phyloP scores from a whole-genome alignment of 2,797 vertebrate species.

The Bovichtus diacanthus region DNA sequence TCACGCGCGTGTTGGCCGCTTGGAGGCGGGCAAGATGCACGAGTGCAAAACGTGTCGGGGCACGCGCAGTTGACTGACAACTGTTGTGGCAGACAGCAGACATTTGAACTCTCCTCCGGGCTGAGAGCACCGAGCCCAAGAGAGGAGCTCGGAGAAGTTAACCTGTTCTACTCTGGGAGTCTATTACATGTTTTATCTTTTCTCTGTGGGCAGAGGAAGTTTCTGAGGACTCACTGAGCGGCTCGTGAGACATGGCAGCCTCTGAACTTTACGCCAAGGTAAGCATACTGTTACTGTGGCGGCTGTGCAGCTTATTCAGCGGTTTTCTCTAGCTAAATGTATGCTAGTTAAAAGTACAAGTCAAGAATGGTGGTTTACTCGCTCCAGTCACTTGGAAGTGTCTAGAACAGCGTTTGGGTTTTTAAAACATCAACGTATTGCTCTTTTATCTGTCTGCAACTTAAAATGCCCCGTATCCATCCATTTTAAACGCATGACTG shows the following conservation, averaged over 20 bases:
- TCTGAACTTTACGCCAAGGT: constrained; percentile 79
- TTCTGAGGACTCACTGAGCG: neutral
- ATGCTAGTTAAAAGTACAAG: neutral
- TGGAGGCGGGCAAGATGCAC: constrained; percentile 46
- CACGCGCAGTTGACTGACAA: constrained; percentile 51
- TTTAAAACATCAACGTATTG: neutral
- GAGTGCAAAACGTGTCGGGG: constrained; percentile 26
- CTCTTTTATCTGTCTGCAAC: neutral
- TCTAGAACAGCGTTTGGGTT: neutral
- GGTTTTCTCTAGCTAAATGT: constrained; percentile 18
- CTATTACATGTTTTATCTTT: neutral
- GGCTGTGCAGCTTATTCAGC: constrained; percentile 4
- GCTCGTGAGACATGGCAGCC: constrained; percentile 82
- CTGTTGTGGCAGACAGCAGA: neutral
- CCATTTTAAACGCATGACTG: constrained; percentile 46
- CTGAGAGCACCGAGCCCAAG: neutral
- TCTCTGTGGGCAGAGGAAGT: neutral
- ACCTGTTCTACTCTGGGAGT: neutral
- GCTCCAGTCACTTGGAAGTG: neutral
- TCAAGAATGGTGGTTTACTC: neutral
- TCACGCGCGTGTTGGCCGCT: constrained; percentile 29
- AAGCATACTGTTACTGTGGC: neutral
- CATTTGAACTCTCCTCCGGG: neutral
- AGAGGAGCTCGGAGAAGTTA: constrained; percentile 15
- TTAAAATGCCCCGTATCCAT: constrained; percentile 6